These are phyloP conservation scores for Paratrypauchen microcephalus DNA, from an alignment of 2,797 vertebrate genomes.

Conservation along the genomic window DNA sequence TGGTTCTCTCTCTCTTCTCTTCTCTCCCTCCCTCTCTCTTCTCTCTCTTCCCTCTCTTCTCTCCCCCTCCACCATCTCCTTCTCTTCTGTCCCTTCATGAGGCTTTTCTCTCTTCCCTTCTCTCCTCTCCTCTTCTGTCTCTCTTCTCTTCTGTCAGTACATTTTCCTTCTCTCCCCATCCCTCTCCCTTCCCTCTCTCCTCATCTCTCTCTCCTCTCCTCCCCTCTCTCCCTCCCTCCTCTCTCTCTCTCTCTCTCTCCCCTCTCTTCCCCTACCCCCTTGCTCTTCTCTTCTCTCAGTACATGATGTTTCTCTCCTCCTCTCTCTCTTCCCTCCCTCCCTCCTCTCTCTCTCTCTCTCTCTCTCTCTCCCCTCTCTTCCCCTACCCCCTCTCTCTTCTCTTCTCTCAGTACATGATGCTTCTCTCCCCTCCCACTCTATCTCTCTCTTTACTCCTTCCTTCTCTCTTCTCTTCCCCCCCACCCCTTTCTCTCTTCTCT, in stretches of 20 bases:
- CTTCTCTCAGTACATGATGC: no score
- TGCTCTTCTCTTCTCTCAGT: no score
- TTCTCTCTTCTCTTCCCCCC: no score
- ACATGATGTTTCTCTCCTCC: no score
- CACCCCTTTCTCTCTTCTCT: background rate
- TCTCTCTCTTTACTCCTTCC: background rate
- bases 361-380: no score
- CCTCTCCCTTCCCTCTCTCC: background rate
- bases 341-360: slow-evolving; percentile 5
- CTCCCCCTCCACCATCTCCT: background rate
- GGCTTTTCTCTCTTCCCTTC: no score
- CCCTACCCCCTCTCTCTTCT: background rate
- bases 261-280: no score
- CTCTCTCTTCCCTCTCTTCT: background rate
- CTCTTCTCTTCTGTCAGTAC: background rate
- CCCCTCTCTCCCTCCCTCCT: slow-evolving; percentile 13
- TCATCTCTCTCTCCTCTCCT: no score
- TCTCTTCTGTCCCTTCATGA: no score
- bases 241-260: no score
- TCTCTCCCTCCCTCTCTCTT: no score
- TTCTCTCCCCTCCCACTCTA: background rate
- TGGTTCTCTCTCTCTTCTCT: background rate
- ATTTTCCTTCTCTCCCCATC: background rate
- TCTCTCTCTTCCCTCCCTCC: background rate
- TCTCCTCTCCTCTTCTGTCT: slow-evolving; percentile 24